Percentiles rank a stretch among this genome's conserved stretches.
Evolutionary conservation across 2,888 invertebrate genomes (phyloP).

Genomic region (Eueremaeus valkanovi): DNA sequence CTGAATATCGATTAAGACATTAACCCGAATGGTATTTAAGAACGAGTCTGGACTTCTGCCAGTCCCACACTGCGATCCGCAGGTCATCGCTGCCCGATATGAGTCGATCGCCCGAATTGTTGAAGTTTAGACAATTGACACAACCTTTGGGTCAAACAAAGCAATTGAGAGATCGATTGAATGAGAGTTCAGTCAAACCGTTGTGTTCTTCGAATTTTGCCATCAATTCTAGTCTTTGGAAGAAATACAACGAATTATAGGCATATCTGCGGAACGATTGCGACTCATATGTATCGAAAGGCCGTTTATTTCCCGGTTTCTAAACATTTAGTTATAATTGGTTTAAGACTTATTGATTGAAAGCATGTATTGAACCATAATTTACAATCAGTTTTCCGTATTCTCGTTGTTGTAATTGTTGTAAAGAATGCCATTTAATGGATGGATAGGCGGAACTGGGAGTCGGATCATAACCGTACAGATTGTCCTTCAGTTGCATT

Average conservation of each 20-base stretch:
- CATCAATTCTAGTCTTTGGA: conserved; percentile 74
- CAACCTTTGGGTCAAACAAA: conserved; percentile 61
- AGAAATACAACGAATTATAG: conserved; percentile 74
- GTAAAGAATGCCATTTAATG: conserved; percentile 64
- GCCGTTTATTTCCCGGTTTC: conserved; percentile 13
- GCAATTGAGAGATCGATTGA: neutral
- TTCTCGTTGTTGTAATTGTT: conserved; percentile 60
- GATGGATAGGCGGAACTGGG: conserved; percentile 57
- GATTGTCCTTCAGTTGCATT: conserved; percentile 1
- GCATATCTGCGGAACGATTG: conserved; percentile 64
- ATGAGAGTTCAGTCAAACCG: neutral
- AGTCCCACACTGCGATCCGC: conserved; percentile 64
- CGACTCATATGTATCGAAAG: conserved; percentile 54
- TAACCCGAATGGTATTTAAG: conserved; percentile 75
- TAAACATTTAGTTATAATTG: neutral
- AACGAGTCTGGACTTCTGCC: conserved; percentile 72
- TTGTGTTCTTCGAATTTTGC: conserved; percentile 69
- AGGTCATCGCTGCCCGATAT: conserved; percentile 90
- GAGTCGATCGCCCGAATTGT: conserved; percentile 68
- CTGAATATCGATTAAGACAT: neutral
- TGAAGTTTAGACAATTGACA: conserved; percentile 88
- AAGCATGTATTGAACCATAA: neutral
- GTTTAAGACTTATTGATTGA: conserved; percentile 11
- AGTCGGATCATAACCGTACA: conserved; percentile 43
- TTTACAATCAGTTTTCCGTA: conserved; percentile 51